Percentiles rank a stretch among this genome's conserved stretches.
Evolutionary conservation across 64 coral and sea anemone genomes (phyloP).

Genomic region (Astreopora myriophthalma): DNA sequence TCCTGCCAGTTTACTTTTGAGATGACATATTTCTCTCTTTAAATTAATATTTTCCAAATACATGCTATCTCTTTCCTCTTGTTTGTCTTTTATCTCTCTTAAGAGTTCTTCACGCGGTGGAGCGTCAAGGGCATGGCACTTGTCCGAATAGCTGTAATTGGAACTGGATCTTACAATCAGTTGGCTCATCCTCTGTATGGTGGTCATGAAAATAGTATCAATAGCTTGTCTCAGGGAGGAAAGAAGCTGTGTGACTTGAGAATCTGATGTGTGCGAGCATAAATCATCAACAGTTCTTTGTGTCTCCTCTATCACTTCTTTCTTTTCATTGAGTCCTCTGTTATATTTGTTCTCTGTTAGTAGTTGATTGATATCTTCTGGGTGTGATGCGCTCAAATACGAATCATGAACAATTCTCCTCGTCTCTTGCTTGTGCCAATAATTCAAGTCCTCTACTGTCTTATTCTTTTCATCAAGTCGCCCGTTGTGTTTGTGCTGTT

Average conservation of each 20-base stretch:
- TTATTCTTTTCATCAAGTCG: neutral
- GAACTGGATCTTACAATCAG: neutral
- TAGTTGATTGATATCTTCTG: too few species aligned
- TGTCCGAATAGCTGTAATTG: neutral
- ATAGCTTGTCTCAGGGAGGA: neutral
- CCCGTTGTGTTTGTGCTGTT: neutral
- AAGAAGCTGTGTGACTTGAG: neutral
- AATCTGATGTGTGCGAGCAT: neutral
- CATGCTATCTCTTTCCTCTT: slow-evolving; percentile 11
- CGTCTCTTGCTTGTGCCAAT: too few species aligned
- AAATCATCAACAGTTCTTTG: neutral
- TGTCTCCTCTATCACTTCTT: neutral
- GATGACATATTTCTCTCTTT: neutral
- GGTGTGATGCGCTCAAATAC: too few species aligned
- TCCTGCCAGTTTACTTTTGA: neutral
- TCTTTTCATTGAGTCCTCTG: neutral
- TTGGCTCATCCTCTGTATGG: neutral
- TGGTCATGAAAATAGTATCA: neutral
- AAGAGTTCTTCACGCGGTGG: neutral
- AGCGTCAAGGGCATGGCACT: neutral
- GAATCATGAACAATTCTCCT: too few species aligned
- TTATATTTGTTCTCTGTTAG: neutral
- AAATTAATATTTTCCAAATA: neutral
- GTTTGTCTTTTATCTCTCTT: neutral
- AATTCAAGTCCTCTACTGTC: too few species aligned